Base-by-base conservation (phyloP, 2,797 vertebrate species). In the Sebastes glaucus region DNA sequence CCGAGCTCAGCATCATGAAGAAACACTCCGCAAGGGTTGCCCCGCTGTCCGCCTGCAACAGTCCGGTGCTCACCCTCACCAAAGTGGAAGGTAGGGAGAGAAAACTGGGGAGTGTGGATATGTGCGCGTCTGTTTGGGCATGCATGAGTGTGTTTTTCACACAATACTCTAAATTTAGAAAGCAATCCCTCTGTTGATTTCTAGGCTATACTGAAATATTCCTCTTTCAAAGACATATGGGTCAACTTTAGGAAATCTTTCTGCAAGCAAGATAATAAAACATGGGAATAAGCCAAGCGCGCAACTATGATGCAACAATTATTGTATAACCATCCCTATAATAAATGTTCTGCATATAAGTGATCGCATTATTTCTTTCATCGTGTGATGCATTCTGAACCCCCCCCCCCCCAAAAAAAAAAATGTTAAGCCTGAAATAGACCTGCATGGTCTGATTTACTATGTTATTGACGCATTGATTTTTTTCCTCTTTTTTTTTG, bases 31-130 rank as follows among this genome's bases (percentile, higher is more conserved):
- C 98, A 82, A 93, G 98, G 96, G 98, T 99, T 59, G 97, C 98
- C 92, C 98, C 98, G 83, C 96, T 98, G 94, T 98, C 97, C 93
- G 98, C 98, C 82, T 99, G 98, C 96, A 97, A 98, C 96, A 99
- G 97, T 77, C 98, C 98, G 81, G 98, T 99, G 80, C 97, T 99
- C 94, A 98, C 97, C 93, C 97, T 99, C 94, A 98, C 97, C 95
- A 98, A 97, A 96, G 97, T 98, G 95, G 97, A 99, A 98, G 98
- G 98, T 99, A 97, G 93, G 85, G 60, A 42, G 46, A 79, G 75
- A 4, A 62, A 60, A 59, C 25, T 11, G 74, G 55, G 57, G 33
- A 7, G n/a, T 22, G 35, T 60, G 59, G 13, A 13, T 56, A 6
- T 56, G 30, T 61, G 59, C 0, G 32, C 5, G 77, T 11, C 22